A percentile compares a stretch with the other conserved stretches of the same genome.
These are phyloP conservation scores for Gnatocerus cornutus DNA, from an alignment of 2,888 invertebrate genomes.

Conservation along the genomic window DNA sequence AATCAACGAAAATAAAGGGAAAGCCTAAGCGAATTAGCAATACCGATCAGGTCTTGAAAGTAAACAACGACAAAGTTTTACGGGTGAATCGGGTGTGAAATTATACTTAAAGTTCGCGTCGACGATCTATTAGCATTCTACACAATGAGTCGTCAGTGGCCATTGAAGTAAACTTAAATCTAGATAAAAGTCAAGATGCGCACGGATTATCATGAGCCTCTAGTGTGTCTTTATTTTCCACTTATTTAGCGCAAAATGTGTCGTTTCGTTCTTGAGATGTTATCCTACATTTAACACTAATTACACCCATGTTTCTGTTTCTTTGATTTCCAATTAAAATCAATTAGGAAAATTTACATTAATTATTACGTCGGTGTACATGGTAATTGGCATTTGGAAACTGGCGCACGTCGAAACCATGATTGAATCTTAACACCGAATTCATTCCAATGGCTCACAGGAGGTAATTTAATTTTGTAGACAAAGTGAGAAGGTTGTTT, in stretches of 20 bases:
- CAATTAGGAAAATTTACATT: conserved; percentile 33
- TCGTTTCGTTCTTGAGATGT: no score
- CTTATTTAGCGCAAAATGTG: not conserved
- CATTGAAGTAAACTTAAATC: conserved; percentile 12
- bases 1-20: conserved; percentile 16
- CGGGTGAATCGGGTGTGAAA: conserved; percentile 22
- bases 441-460: conserved; percentile 2
- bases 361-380: conserved; percentile 20
- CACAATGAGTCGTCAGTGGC: conserved; percentile 27
- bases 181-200: not conserved
- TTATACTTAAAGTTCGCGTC: conserved; percentile 13
- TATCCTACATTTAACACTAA: not conserved
- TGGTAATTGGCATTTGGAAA: conserved; percentile 26
- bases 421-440: conserved; percentile 21
- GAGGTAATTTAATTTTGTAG: conserved; percentile 22
- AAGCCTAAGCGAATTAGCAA: conserved; percentile 17
- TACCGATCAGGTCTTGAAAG: conserved; percentile 15
- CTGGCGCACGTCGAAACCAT: conserved; percentile 10
- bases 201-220: conserved; percentile 10
- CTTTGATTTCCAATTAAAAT: conserved; percentile 22
- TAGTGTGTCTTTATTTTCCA: not conserved
- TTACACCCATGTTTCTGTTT: conserved; percentile 12
- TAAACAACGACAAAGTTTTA: conserved; percentile 34
- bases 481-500: conserved; percentile 12
- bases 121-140: conserved; percentile 10